These are phyloP conservation scores for Dromiciops gliroides DNA, from an alignment of 2,113 vertebrate genomes.

Conservation along the genomic window DNA sequence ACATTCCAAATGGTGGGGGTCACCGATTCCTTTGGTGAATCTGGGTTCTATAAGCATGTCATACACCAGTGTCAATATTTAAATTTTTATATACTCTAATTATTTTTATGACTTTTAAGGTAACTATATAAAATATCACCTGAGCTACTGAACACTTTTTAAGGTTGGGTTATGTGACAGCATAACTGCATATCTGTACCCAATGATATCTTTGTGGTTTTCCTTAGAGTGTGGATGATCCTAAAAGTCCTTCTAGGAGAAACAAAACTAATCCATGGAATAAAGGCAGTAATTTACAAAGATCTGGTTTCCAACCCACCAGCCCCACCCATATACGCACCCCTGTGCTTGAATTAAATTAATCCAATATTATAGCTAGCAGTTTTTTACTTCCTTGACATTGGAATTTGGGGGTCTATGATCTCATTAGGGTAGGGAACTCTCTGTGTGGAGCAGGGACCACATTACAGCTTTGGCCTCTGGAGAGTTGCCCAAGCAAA, in stretches of 20 bases:
- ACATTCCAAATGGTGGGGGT: not conserved
- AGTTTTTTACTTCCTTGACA: not conserved
- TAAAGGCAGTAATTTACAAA: not conserved
- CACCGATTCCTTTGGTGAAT: slow-evolving; percentile 31
- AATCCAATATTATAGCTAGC: not conserved
- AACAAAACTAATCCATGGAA: slow-evolving; percentile 23
- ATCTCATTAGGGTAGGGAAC: not conserved
- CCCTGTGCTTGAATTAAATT: not conserved
- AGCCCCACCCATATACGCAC: not conserved
- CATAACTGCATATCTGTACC: not conserved
- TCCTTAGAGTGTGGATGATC: not conserved
- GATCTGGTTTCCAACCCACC: not conserved
- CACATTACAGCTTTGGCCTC: not conserved
- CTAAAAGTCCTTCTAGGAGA: not conserved
- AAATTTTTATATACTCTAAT: slow-evolving; percentile 16
- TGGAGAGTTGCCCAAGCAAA: not conserved
- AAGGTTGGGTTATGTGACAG: not conserved
- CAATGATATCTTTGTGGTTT: not conserved
- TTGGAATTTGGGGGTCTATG: not conserved
- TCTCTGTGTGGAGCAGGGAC: not conserved
- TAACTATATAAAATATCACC: slow-evolving; percentile 16
- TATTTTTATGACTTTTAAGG: slow-evolving; percentile 8
- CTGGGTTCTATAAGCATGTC: slow-evolving; percentile 35
- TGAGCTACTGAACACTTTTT: not conserved
- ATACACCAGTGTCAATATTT: slow-evolving; percentile 16